A percentile compares a stretch with the other conserved stretches of the same genome.
Conservation (phyloP, 1,140 invertebrate genomes). For the Lamellibrachia luymesi region DNA sequence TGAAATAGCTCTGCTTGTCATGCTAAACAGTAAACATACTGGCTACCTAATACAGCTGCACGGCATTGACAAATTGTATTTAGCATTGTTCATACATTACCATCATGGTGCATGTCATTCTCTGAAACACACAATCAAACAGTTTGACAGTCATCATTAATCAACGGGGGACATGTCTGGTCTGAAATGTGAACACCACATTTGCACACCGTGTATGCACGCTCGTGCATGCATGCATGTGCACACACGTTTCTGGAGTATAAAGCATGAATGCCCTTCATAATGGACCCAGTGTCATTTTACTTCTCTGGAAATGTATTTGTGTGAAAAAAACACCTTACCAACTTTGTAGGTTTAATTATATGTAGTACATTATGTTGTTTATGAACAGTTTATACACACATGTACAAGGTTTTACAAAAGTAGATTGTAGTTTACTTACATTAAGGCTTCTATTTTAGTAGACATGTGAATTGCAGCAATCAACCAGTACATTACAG, state of each 20-base stretch:
- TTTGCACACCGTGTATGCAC: not conserved
- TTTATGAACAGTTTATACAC: not conserved
- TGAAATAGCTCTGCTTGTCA: not conserved
- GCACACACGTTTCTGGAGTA: not conserved
- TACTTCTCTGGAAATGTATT: not conserved
- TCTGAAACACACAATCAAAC: not conserved
- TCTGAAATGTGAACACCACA: not conserved
- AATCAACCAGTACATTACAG: not conserved
- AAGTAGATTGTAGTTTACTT: not conserved
- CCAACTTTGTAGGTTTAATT: not conserved
- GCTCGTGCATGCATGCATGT: conserved; percentile 2
- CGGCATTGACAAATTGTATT: no score
- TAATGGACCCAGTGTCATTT: not conserved
- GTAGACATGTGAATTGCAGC: not conserved
- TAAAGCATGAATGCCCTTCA: not conserved
- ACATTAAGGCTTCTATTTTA: not conserved
- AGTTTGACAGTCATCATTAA: not conserved
- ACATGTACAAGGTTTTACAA: not conserved
- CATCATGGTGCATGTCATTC: no score
- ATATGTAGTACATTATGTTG: no score
- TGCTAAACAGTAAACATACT: no score
- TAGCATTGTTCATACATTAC: no score
- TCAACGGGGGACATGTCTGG: not conserved
- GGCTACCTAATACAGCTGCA: no score
- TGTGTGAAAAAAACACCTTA: not conserved